These are phyloP conservation scores for Oxyscelio sp. DNA, from an alignment of 2,888 invertebrate species.

Conservation along the genomic window DNA sequence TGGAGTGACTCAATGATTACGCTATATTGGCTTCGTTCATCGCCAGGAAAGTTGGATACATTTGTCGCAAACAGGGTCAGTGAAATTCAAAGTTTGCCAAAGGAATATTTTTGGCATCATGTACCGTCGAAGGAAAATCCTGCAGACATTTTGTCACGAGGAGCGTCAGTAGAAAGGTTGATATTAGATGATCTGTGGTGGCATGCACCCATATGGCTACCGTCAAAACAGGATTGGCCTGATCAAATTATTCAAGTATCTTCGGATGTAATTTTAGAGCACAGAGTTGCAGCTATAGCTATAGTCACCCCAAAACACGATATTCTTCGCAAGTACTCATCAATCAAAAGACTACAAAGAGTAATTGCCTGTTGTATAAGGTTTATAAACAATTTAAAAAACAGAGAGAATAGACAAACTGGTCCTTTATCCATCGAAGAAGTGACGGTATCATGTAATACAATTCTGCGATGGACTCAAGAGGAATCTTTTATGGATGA, in stretches of 20 bases:
- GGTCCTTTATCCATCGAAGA: constrained; percentile 1
- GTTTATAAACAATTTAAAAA: neutral
- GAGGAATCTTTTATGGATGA: neutral
- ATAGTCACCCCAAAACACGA: neutral
- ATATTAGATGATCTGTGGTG: neutral
- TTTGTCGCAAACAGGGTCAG: constrained; percentile 16
- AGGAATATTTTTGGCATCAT: constrained; percentile 1
- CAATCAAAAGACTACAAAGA: neutral
- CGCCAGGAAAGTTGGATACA: neutral
- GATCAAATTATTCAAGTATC: neutral
- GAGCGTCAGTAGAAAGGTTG: neutral
- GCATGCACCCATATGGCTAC: constrained; percentile 2
- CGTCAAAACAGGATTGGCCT: neutral
- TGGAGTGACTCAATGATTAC: constrained; percentile 4
- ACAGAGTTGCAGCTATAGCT: neutral
- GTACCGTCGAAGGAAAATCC: too few species aligned
- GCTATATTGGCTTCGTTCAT: neutral
- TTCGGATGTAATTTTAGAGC: neutral
- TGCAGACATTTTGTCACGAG: too few species aligned
- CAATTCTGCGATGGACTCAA: constrained; percentile 15
- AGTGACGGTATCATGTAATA: neutral
- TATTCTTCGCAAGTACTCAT: constrained; percentile 11
- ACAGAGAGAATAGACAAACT: neutral
- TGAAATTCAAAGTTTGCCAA: constrained; percentile 8
- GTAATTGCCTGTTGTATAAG: neutral